A percentile compares a stretch with the other conserved stretches of the same genome.
Evolutionary conservation across 2,888 invertebrate species (phyloP).

Genomic region (Philaethria dido): DNA sequence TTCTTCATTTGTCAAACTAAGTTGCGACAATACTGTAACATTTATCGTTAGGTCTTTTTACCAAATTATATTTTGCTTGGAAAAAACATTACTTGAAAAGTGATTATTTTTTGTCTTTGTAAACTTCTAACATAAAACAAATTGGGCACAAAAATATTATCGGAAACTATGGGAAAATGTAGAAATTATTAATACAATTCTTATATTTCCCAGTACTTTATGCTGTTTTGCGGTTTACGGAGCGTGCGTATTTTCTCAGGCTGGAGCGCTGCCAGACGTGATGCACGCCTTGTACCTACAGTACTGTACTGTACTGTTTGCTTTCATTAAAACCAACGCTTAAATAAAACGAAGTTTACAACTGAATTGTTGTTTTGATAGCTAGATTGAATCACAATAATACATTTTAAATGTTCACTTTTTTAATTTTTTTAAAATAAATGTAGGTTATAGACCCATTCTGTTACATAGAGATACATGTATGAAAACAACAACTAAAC

Average conservation of each 20-base stretch:
- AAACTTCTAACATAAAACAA: constrained; percentile 8
- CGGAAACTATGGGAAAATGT: not conserved
- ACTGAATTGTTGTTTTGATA: constrained; percentile 8
- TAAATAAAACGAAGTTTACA: constrained; percentile 20
- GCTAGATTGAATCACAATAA: not conserved
- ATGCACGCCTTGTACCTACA: constrained; percentile 24
- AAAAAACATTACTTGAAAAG: not conserved
- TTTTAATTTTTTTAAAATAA: not conserved
- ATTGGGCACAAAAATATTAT: constrained; percentile 16
- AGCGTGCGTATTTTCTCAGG: constrained; percentile 21
- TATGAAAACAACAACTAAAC: too few relatives aligned
- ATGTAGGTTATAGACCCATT: too few relatives aligned
- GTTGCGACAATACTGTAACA: constrained; percentile 12
- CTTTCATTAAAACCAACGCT: constrained; percentile 33
- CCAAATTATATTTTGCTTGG: constrained; percentile 2
- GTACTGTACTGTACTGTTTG: constrained; percentile 30
- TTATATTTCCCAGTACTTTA: constrained; percentile 22
- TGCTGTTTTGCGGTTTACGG: constrained; percentile 17
- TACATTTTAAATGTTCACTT: not conserved
- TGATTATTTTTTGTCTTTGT: constrained; percentile 1
- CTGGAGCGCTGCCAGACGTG: constrained; percentile 27
- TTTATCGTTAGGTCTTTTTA: constrained; percentile 14
- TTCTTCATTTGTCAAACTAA: constrained; percentile 18
- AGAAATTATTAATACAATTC: constrained; percentile 21
- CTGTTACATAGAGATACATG: too few relatives aligned